A percentile compares a stretch with the other conserved stretches of the same genome.
Evolutionary conservation across 2,113 vertebrate genomes (phyloP).

Genomic region (Trematomus loennbergii): DNA sequence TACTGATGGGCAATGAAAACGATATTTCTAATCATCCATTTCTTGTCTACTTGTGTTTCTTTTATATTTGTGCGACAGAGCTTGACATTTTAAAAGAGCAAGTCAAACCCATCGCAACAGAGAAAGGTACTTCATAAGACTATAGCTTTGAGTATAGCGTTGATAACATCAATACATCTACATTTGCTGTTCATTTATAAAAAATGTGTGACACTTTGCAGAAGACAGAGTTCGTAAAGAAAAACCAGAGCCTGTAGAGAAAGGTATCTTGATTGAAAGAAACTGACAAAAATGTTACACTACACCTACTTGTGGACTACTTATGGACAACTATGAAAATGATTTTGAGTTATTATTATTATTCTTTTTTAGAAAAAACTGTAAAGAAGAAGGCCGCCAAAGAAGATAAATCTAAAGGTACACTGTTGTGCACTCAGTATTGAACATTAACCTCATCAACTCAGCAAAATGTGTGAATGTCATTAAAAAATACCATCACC

Average conservation of each 20-base stretch:
- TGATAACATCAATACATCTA: not conserved
- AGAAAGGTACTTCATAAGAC: constrained; percentile 53
- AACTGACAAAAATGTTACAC: not conserved
- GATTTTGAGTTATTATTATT: not conserved
- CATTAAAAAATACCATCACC: not conserved
- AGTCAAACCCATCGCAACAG: constrained; percentile 55
- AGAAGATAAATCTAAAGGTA: constrained; percentile 58
- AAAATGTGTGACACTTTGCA: constrained; percentile 18
- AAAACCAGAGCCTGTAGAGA: not conserved
- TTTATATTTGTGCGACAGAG: constrained; percentile 32
- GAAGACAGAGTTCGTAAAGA: constrained; percentile 36
- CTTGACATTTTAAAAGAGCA: constrained; percentile 58
- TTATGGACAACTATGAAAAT: not conserved
- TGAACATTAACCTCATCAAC: not conserved
- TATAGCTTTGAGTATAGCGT: not conserved
- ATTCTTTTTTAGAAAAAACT: constrained; percentile 35
- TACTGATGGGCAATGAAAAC: not conserved
- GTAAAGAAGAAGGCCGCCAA: constrained; percentile 47
- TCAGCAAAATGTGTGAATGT: not conserved
- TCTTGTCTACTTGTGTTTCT: not conserved
- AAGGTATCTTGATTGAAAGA: not conserved
- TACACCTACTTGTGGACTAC: not conserved
- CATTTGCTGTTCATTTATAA: not conserved
- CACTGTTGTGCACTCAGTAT: too few species aligned
- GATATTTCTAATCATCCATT: not conserved